phyloP scores from a whole-genome alignment of 30 jellyfish, hydroid and myxozoan genomes.

The Aurelia aurita region DNA sequence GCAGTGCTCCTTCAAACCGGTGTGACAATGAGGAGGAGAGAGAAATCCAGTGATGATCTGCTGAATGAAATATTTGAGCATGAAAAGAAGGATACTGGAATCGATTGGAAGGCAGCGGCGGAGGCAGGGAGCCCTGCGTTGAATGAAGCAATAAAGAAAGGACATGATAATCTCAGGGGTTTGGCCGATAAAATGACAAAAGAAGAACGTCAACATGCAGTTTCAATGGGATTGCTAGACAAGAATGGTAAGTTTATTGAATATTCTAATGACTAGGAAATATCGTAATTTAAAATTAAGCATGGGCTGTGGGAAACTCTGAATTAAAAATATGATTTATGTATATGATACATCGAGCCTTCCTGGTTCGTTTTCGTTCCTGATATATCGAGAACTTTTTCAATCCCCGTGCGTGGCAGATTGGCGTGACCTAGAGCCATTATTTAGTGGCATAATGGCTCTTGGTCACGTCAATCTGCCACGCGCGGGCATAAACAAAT shows the following conservation, averaged over 20 bases:
- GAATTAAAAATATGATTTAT: too few species aligned
- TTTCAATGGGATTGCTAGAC: slow-evolving; percentile 35
- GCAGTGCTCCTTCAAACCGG: background rate
- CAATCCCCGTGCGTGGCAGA: too few species aligned
- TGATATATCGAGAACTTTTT: too few species aligned
- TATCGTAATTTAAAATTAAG: too few species aligned
- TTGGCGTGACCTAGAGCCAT: too few species aligned
- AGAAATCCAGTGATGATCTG: slow-evolving; percentile 25
- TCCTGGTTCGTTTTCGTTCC: too few species aligned
- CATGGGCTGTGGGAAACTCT: too few species aligned
- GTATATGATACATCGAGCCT: too few species aligned
- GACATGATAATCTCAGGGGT: slow-evolving; percentile 15
- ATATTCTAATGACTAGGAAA: too few species aligned
- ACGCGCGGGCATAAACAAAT: too few species aligned
- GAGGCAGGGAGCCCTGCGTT: slow-evolving; percentile 39
- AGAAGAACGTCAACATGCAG: slow-evolving; percentile 47
- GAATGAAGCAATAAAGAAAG: slow-evolving; percentile 38
- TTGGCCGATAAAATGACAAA: slow-evolving; percentile 55
- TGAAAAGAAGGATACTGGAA: slow-evolving; percentile 27
- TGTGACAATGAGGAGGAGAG: background rate
- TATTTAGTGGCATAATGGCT: too few species aligned
- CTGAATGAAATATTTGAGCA: slow-evolving; percentile 30
- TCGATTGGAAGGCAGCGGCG: slow-evolving; percentile 56
- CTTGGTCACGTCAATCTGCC: too few species aligned
- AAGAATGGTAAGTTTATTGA: slow-evolving; percentile 1